Evolutionary conservation across 2,888 invertebrate species (phyloP), one percentile per base, ranked within the genome.

Genomic region (Drosophila helvetica): DNA sequence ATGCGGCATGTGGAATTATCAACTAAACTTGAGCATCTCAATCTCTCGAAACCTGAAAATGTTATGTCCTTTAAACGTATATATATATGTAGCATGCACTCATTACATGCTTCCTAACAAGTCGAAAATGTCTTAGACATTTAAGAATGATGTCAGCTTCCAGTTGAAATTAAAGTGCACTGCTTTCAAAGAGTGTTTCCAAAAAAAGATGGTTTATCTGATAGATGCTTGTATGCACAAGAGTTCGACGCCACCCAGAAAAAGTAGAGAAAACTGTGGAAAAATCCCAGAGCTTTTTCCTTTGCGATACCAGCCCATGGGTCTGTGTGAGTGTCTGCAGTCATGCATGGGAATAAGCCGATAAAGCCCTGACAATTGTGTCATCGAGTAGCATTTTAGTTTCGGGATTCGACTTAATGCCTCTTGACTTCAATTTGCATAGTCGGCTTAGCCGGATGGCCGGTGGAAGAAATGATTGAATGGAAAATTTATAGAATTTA

Each of bases 311-410:
- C 55, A 50, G 55, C 33, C 8, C 30, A 6, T 56, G n/a, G 56
- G 42, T 62, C 38, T 55, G 55, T 56, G 43, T 33, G 46, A 50
- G 61, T 60, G 70, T 30, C 63, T 67, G 80, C 84, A 80, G 47
- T 84, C 75, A 84, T 81, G 82, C 85, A 82, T 72, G 59, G 27
- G 38, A 64, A 74, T 85, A 83, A 83, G 82, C 85, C 79, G 85
- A 84, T 83, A 86, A 86, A 76, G 65, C 85, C 68, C 66, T 66
- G 75, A 83, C 87, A 85, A 85, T 84, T 64, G 69, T 71, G 79
- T 75, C 79, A 81, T 77, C 67, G 79, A 80, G 68, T 61, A 67
- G 75, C 67, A 64, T 74, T 71, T 74, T 74, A 68, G 74, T 73
- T 58, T 65, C 60, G 51, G 54, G 79, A 84, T 81, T 76, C 77